Evolutionary conservation across 2,797 vertebrate genomes (phyloP).

Genomic region (Pipistrellus kuhlii): DNA sequence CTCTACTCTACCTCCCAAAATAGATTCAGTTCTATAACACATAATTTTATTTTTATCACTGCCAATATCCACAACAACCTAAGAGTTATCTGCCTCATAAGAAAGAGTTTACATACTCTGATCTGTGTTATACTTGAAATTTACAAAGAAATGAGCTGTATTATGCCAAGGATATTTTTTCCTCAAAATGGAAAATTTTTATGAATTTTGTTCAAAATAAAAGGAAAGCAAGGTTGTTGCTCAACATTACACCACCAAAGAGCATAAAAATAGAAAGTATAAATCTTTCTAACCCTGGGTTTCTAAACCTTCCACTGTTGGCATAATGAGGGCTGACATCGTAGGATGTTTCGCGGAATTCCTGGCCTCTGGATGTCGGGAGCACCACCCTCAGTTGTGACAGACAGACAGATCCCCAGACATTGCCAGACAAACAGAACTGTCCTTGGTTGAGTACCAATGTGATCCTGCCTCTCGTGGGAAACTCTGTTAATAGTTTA

Average conservation of each 20-base stretch:
- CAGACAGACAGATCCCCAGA: background rate
- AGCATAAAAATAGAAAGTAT: background rate
- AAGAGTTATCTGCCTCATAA: background rate
- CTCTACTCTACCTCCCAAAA: background rate
- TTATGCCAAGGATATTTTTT: background rate
- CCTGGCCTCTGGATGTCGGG: background rate
- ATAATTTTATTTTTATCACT: background rate
- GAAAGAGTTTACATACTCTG: background rate
- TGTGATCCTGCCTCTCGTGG: background rate
- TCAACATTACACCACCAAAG: background rate
- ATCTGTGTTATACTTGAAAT: background rate
- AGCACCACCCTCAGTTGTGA: background rate
- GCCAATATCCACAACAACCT: background rate
- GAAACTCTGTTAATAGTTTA: background rate
- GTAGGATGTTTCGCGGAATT: too few relatives aligned
- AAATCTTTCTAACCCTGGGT: background rate
- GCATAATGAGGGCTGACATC: background rate
- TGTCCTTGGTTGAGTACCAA: background rate
- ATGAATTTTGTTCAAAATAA: constrained; percentile 1
- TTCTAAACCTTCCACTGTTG: background rate
- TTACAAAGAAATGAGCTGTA: background rate
- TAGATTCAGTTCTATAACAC: background rate
- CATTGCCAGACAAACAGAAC: background rate
- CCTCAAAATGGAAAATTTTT: background rate
- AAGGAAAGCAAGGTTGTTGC: background rate